A percentile compares a stretch with the other conserved stretches of the same genome.
phyloP scores from a whole-genome alignment of 2,888 invertebrate species.

The Uloborus plumipes region DNA sequence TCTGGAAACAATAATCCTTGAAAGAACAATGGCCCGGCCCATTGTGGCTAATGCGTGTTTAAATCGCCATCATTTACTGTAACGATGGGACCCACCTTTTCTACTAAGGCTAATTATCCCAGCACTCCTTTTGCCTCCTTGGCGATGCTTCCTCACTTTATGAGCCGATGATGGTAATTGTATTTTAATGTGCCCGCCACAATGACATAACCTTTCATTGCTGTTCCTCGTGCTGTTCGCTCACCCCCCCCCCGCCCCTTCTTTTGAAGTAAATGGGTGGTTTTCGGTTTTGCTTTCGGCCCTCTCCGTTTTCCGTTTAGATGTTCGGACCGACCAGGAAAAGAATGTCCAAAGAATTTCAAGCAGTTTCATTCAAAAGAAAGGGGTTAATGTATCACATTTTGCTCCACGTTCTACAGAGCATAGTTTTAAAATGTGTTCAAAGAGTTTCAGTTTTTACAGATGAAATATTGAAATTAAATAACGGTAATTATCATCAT shows the following conservation, averaged over 20 bases:
- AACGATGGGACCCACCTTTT: constrained; percentile 41
- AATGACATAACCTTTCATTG: constrained; percentile 45
- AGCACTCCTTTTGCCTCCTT: constrained; percentile 42
- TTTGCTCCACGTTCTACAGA: too few species aligned
- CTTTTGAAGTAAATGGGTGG: neutral
- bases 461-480: too few species aligned
- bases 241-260: neutral
- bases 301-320: too few species aligned
- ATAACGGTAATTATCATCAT: too few species aligned
- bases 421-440: too few species aligned
- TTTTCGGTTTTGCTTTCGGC: too few species aligned
- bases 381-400: too few species aligned
- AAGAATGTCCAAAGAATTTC: too few species aligned
- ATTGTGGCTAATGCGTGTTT: constrained; percentile 62
- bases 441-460: too few species aligned
- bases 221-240: neutral
- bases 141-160: constrained; percentile 47
- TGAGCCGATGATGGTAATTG: constrained; percentile 60
- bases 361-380: too few species aligned
- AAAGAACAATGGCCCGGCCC: constrained; percentile 55
- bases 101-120: constrained; percentile 58
- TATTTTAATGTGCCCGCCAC: constrained; percentile 57
- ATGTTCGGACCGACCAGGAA: too few species aligned
- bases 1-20: constrained; percentile 55
- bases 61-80: constrained; percentile 63